These are phyloP conservation scores for Chrysomela aeneicollis DNA, from an alignment of 2,888 invertebrate genomes.

Conservation along the genomic window DNA sequence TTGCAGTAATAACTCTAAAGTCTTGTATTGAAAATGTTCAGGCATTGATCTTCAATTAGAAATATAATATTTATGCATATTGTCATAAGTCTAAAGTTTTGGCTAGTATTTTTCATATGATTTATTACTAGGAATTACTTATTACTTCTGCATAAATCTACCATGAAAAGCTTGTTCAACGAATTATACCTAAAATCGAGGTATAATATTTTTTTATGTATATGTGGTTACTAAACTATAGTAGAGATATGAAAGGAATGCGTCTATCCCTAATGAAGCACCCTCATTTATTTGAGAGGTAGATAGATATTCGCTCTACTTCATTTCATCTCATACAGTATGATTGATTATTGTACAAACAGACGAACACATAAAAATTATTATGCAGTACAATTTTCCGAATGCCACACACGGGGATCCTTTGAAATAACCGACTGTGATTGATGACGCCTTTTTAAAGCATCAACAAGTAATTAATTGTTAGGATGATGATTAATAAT, in stretches of 20 bases:
- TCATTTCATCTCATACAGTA: neutral
- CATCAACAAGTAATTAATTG: slow-evolving; percentile 37
- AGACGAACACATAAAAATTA: slow-evolving; percentile 24
- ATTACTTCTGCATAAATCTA: too few relatives aligned
- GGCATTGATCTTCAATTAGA: too few relatives aligned
- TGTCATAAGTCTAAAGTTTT: too few relatives aligned
- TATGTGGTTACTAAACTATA: too few relatives aligned
- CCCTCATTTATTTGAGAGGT: neutral
- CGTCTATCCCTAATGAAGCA: neutral
- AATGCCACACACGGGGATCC: slow-evolving; percentile 33
- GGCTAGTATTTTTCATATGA: too few relatives aligned
- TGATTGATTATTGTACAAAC: slow-evolving; percentile 32
- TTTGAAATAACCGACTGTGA: slow-evolving; percentile 31
- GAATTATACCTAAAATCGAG: too few relatives aligned
- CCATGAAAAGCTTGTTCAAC: too few relatives aligned
- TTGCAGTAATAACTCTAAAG: too few relatives aligned
- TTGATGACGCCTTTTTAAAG: slow-evolving; percentile 35
- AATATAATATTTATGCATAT: too few relatives aligned
- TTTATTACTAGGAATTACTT: too few relatives aligned
- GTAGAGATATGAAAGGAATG: neutral
- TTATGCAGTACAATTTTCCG: slow-evolving; percentile 26
- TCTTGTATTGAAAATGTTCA: too few relatives aligned
- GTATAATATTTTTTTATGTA: too few relatives aligned
- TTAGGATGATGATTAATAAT: slow-evolving; percentile 37
- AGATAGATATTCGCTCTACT: neutral